Percentiles rank a stretch among this genome's conserved stretches.
These are phyloP conservation scores for Cheilosia grossa DNA, from an alignment of 2,888 invertebrate species.

Conservation along the genomic window DNA sequence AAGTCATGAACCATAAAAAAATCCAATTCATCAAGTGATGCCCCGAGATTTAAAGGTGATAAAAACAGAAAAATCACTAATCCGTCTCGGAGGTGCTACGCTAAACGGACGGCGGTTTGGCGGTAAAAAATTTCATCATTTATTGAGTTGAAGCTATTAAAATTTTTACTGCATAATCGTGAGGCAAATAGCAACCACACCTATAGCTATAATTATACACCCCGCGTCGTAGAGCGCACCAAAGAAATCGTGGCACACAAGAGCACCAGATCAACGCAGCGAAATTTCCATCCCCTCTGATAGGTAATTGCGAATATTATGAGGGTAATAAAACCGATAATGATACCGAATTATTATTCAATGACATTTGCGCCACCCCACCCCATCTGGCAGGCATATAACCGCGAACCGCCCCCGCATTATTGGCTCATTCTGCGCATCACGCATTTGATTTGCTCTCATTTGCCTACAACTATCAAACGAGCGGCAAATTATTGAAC, in stretches of 20 bases:
- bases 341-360: conserved; percentile 79
- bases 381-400: conserved; percentile 20
- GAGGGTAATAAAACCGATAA: conserved; percentile 78
- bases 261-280: conserved; percentile 24
- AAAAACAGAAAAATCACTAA: conserved; percentile 44
- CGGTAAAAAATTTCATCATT: conserved; percentile 44
- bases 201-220: conserved; percentile 27
- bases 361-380: conserved; percentile 73
- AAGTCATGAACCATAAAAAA: conserved; percentile 36
- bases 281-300: conserved; percentile 68
- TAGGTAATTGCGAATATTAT: conserved; percentile 73
- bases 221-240: not conserved
- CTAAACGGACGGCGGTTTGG: not conserved
- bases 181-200: conserved; percentile 77
- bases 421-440: conserved; percentile 31
- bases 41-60: conserved; percentile 52
- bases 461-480: conserved; percentile 53
- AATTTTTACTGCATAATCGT: conserved; percentile 81
- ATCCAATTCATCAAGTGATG: conserved; percentile 59
- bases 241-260: conserved; percentile 15
- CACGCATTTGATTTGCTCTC: conserved; percentile 56
- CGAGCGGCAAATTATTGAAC: conserved; percentile 64
- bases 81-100: conserved; percentile 39
- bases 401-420: not conserved
- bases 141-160: conserved; percentile 60